Base-by-base conservation (phyloP, 2,113 vertebrate genomes). In the Elgaria multicarinata region DNA sequence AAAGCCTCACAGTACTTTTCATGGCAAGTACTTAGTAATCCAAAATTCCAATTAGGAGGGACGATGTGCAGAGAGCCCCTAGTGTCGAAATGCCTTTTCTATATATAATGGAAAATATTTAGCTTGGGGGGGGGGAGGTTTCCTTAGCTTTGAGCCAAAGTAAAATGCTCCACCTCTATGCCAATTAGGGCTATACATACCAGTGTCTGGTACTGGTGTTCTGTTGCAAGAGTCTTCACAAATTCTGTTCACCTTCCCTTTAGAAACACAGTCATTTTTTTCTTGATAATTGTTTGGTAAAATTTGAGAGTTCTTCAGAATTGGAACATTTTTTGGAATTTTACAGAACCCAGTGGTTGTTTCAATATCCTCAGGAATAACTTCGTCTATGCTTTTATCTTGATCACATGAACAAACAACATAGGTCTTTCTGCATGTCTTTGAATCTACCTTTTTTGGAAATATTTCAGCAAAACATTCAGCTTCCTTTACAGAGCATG, bases 141-240 rank as follows among this genome's bases (percentile, higher is more conserved):
- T 6, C 36, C 62, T 66, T 13, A 42, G 12, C 46, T 83, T 66
- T 55, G 24, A 26, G 62, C 13, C 24, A 71, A 18, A 76, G 8
- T 28, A 31, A 44, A 33, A 66, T 46, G 13, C 28, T 66, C 75
- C n/a, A 77, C 4, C n/a, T 66, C 1, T 20, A 89, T 8, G 13
- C 8, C 6, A 83, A 66, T 64, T 16, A 76, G 22, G 7, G 10
- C 62, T 16, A 64, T 18, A 95, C 97, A 86, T 96, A 97, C 97
- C 95, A 85, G n/a, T 53, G 87, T 24, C 80, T 87, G 89, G 80
- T 83, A 78, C 84, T 36, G 72, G 66, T 64, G n/a, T 42, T 87
- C 83, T 94, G 85, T 39, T 87, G 80, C 22, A 83, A 26, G 14
- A 82, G 12, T 87, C 76, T 85, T 90, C 50, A 78, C 62, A 89